These are phyloP conservation scores for Chloebia gouldiae DNA, from an alignment of 2,113 vertebrate species.

Conservation along the genomic window DNA sequence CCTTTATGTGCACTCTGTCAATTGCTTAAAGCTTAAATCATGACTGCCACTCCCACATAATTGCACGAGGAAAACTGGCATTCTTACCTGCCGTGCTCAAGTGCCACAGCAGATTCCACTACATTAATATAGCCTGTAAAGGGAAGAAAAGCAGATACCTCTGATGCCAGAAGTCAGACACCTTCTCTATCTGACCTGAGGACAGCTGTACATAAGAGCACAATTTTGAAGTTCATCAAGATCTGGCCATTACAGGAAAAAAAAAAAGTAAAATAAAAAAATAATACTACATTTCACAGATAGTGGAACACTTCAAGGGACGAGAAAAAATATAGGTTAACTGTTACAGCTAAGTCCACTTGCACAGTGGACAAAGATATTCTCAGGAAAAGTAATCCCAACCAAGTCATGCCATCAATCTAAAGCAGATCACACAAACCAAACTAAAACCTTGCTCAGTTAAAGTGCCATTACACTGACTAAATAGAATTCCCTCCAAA, in stretches of 20 bases:
- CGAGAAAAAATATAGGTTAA: background rate
- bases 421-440: background rate
- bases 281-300: background rate
- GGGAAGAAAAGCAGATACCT: background rate
- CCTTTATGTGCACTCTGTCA: background rate
- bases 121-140: background rate
- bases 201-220: background rate
- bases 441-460: background rate
- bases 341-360: background rate
- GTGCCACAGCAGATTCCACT: background rate
- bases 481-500: background rate
- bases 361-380: rapidly evolving
- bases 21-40: background rate
- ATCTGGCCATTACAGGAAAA: background rate
- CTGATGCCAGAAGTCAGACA: background rate
- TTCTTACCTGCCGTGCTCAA: background rate
- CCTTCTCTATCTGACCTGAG: background rate
- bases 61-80: rapidly evolving
- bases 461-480: background rate
- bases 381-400: background rate
- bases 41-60: background rate
- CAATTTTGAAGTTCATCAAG: background rate
- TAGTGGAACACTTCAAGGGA: background rate
- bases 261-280: background rate
- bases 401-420: background rate